Conservation (phyloP, 2,888 invertebrate genomes). For the Vanessa cardui region DNA sequence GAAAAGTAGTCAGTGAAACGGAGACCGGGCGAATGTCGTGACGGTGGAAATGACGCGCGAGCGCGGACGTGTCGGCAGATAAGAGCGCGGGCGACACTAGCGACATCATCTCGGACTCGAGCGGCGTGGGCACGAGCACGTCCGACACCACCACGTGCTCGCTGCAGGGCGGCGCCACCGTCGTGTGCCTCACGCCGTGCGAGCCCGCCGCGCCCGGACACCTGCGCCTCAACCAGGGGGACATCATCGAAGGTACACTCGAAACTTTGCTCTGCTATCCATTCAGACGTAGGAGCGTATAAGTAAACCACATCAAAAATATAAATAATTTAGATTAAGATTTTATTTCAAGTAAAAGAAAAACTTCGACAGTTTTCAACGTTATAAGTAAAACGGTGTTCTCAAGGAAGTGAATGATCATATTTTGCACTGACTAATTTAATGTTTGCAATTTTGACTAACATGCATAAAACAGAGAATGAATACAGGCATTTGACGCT, state of each 20-base stretch:
- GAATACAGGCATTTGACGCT: constrained; percentile 1
- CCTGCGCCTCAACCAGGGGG: constrained; percentile 92
- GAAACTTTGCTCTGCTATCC: not conserved
- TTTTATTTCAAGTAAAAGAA: too few relatives aligned
- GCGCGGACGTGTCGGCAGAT: constrained; percentile 84
- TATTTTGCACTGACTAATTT: constrained; percentile 20
- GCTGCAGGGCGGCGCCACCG: constrained; percentile 89
- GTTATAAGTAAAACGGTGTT: too few relatives aligned
- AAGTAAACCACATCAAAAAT: not conserved
- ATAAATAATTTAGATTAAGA: not conserved
- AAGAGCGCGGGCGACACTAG: constrained; percentile 95
- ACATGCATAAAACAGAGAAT: constrained; percentile 18
- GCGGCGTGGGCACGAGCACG: constrained; percentile 94
- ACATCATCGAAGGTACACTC: constrained; percentile 91
- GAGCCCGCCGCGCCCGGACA: constrained; percentile 88
- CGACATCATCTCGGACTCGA: constrained; percentile 96
- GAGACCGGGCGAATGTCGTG: not conserved
- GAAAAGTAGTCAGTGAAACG: constrained; percentile 4
- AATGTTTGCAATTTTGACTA: constrained; percentile 23
- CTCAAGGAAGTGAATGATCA: not conserved
- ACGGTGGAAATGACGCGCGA: constrained; percentile 49
- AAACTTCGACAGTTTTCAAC: too few relatives aligned
- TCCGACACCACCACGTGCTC: constrained; percentile 92
- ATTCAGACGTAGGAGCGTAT: too few relatives aligned
- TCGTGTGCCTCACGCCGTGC: constrained; percentile 93